A percentile compares a stretch with the other conserved stretches of the same genome.
Conservation (phyloP, 2,113 vertebrate genomes). For the Actenoides hombroni region DNA sequence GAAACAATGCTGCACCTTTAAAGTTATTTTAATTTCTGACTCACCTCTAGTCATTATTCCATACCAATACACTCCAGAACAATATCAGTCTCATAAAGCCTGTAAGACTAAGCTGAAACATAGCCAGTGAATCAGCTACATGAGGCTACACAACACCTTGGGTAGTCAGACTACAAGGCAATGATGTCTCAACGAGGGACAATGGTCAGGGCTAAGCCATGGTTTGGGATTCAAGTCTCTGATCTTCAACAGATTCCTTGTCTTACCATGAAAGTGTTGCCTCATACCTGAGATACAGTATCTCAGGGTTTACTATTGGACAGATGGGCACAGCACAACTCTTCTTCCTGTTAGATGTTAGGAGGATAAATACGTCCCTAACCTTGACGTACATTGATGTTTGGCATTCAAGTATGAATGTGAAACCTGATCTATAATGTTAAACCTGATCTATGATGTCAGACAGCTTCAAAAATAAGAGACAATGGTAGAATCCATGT, state of each 20-base stretch:
- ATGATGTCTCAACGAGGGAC: background rate
- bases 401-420: background rate
- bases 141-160: background rate
- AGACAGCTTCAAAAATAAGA: background rate
- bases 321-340: background rate
- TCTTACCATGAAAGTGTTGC: background rate
- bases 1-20: no score
- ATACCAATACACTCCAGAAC: background rate
- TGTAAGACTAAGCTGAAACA: background rate
- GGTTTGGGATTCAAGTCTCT: background rate
- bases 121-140: accelerated
- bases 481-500: background rate
- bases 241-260: background rate
- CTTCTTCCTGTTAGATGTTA: accelerated
- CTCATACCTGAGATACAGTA: background rate
- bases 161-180: accelerated
- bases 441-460: background rate
- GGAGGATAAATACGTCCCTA: background rate
- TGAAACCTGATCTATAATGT: background rate
- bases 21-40: no score
- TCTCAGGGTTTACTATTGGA: background rate
- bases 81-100: accelerated
- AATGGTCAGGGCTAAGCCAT: background rate
- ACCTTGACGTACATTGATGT: background rate
- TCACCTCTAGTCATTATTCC: no score